Conservation (phyloP, 2,888 invertebrate genomes). For the Diloba caeruleocephala region DNA sequence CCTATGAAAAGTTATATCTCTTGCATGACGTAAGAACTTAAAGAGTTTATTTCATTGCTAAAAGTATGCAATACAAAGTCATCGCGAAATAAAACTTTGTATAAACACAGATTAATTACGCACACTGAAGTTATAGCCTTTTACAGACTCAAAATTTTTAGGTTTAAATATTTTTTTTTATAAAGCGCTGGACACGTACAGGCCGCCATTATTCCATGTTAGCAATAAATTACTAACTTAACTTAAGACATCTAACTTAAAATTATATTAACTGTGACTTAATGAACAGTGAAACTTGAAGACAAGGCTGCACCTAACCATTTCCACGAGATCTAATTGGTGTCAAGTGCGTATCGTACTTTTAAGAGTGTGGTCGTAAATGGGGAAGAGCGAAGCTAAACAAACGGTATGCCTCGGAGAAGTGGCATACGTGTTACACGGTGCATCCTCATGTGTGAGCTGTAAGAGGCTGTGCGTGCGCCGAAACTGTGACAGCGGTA, state of each 20-base stretch:
- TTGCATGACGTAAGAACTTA: constrained; percentile 27
- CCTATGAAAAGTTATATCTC: constrained; percentile 15
- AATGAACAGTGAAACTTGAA: constrained; percentile 26
- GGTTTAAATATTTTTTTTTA: too few species aligned
- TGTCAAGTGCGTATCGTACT: constrained; percentile 51
- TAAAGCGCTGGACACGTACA: too few species aligned
- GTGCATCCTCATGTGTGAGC: constrained; percentile 44
- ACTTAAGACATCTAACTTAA: too few species aligned
- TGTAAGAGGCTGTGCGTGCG: constrained; percentile 72
- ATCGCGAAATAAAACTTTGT: too few species aligned
- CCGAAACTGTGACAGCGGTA: constrained; percentile 81
- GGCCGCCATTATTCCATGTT: too few species aligned
- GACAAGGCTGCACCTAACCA: constrained; percentile 35
- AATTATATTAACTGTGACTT: constrained; percentile 12
- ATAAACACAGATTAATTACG: too few species aligned
- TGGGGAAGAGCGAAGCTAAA: constrained; percentile 29
- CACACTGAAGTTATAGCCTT: too few species aligned
- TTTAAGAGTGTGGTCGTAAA: constrained; percentile 52
- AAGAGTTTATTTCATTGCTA: constrained; percentile 10
- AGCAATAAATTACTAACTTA: too few species aligned
- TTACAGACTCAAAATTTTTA: too few species aligned
- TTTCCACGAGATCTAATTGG: constrained; percentile 46
- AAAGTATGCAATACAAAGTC: too few species aligned
- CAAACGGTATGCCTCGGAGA: constrained; percentile 42
- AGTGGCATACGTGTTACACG: constrained; percentile 40